Base-by-base conservation (phyloP, 1,140 invertebrate species). In the Aphis craccivora region DNA sequence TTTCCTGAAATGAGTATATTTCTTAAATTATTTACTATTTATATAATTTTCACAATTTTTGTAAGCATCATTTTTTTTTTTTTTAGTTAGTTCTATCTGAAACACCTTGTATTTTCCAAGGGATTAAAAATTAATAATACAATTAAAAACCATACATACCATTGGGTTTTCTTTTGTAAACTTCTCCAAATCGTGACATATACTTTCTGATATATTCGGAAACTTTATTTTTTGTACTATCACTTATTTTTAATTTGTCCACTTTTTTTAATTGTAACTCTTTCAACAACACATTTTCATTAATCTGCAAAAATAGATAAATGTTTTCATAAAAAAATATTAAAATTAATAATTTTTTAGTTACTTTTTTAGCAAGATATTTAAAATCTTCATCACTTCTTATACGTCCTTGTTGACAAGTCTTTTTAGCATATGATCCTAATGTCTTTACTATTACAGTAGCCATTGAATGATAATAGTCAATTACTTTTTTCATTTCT, bases 191-290 rank as follows among this genome's bases (percentile, higher is more conserved):
- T 95, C 98, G 99, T 20, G 96, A 96, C 99, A 99, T 99, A 95
- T 99, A 99, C 95, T 99, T 99, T 94, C 97, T 97, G 40, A 99
- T 98, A 95, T 98, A 99, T 95, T 99, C 99, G 95, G 97, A 98
- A 4, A 98, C 98, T 96, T 99, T 99, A 94, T 97, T 97, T 94
- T 98, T 98, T 0, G 99, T 98, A 94, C 98, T 98, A 93, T 99
- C 98, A 94, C 98, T 99, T 94, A 98, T 98, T 94, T 98, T 96
- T 55, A 99, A 95, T 94, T 98, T 97, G 94, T 98, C 98, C 0
- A 98, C 97, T 92, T 97, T 97, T 93, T 97, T 97, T 94, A 98
- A 98, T 95, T 99, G 98, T 55, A 99, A 95, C 95, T 99, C 99
- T 96, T 99, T 99, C 87, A 98, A 96, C 96, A 99, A 97, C 7